Percentiles rank a stretch among this genome's conserved stretches.
Evolutionary conservation across 2,113 vertebrate species (phyloP).

Genomic region (Alligator mississippiensis): DNA sequence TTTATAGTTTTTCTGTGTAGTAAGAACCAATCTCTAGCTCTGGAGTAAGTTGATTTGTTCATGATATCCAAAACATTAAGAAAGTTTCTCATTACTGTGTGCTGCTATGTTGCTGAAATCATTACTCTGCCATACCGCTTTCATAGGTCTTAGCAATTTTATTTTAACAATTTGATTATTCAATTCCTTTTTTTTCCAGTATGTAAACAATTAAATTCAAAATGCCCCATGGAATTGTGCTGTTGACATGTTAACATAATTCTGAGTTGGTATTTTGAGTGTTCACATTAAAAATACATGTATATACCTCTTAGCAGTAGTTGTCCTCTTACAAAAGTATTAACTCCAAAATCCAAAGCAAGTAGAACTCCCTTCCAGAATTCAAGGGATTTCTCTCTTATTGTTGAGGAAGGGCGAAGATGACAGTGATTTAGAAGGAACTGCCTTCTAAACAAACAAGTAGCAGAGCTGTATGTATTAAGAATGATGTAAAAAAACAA

Average conservation of each 20-base stretch:
- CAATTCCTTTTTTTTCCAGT: not conserved
- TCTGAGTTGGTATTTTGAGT: not conserved
- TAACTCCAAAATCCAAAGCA: not conserved
- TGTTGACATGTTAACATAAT: not conserved
- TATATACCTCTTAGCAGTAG: accelerated
- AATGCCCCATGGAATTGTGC: not conserved
- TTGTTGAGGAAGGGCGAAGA: not conserved
- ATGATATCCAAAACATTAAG: conserved; percentile 15
- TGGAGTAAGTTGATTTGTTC: not conserved
- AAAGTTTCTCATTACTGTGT: not conserved
- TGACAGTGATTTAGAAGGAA: not conserved
- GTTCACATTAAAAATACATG: not conserved
- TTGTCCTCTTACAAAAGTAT: not conserved
- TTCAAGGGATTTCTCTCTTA: not conserved
- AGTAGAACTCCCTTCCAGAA: not conserved
- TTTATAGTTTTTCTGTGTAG: not conserved
- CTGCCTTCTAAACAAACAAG: not conserved
- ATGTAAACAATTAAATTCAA: not conserved
- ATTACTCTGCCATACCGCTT: not conserved
- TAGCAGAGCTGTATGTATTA: not conserved
- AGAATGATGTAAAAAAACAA: not conserved
- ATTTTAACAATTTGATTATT: not conserved
- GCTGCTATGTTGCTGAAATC: not conserved
- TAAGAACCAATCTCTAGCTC: conserved; percentile 22
- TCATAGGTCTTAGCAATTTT: conserved; percentile 27